Percentiles rank a stretch among this genome's conserved stretches.
Evolutionary conservation across 2,888 invertebrate genomes (phyloP).

Genomic region (Dynastes maya): DNA sequence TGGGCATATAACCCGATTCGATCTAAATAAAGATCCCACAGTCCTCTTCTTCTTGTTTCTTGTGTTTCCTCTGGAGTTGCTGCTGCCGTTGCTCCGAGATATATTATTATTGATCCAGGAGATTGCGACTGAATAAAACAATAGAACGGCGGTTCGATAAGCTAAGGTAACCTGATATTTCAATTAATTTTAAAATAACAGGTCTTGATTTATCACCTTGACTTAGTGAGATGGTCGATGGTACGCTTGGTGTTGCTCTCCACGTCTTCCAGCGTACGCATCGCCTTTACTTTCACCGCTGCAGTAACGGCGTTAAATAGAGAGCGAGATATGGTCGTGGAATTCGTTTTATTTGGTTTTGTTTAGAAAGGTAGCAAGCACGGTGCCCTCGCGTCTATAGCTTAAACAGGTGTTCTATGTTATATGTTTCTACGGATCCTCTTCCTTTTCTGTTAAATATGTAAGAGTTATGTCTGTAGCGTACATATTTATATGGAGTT

Average conservation of each 20-base stretch:
- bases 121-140: slow-evolving; percentile 62
- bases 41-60: slow-evolving; percentile 27
- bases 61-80: slow-evolving; percentile 20
- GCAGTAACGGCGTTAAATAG: slow-evolving; percentile 57
- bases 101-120: slow-evolving; percentile 54
- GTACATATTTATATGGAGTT: background rate
- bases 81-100: slow-evolving; percentile 35
- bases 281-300: slow-evolving; percentile 72
- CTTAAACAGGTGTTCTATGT: slow-evolving; percentile 54
- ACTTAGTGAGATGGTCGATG: slow-evolving; percentile 69
- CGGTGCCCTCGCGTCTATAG: slow-evolving; percentile 61
- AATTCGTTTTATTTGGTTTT: slow-evolving; percentile 52
- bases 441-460: slow-evolving; percentile 47
- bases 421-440: slow-evolving; percentile 39
- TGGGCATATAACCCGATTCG: slow-evolving; percentile 27
- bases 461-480: slow-evolving; percentile 31
- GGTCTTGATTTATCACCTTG: slow-evolving; percentile 67
- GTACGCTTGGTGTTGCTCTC: slow-evolving; percentile 64
- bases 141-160: slow-evolving; percentile 63
- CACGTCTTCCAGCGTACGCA: slow-evolving; percentile 70
- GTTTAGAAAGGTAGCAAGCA: slow-evolving; percentile 55
- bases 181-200: slow-evolving; percentile 69
- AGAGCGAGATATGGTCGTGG: slow-evolving; percentile 47
- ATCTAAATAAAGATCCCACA: slow-evolving; percentile 46
- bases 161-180: slow-evolving; percentile 67